These are phyloP conservation scores for Rhabdomys pumilio DNA, from an alignment of 2,797 vertebrate genomes.

Conservation along the genomic window DNA sequence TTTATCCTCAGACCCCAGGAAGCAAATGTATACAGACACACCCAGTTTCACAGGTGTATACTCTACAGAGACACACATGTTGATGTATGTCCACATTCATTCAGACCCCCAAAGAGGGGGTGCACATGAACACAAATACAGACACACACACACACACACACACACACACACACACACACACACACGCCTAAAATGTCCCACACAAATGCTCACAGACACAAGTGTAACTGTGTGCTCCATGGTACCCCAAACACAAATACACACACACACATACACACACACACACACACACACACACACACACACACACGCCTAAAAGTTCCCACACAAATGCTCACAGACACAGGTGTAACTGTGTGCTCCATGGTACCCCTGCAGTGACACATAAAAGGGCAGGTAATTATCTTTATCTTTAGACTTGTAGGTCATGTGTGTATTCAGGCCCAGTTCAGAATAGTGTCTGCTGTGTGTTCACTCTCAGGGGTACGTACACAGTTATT, in stretches of 20 bases:
- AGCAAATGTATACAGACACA: fast-evolving
- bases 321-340: not conserved
- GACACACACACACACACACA: not conserved
- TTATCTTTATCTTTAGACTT: not conserved
- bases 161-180: not conserved
- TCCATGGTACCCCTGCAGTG: not conserved
- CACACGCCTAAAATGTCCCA: not conserved
- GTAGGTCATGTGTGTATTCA: not conserved
- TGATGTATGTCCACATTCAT: not conserved
- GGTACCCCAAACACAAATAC: not conserved
- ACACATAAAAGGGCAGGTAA: not conserved
- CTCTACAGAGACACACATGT: not conserved
- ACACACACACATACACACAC: not conserved
- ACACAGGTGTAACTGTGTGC: not conserved
- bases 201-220: not conserved
- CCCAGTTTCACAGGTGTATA: not conserved
- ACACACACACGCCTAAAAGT: not conserved
- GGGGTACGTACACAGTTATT: not conserved
- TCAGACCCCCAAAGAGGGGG: not conserved
- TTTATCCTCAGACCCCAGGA: not conserved
- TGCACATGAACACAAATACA: not conserved
- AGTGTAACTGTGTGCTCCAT: not conserved
- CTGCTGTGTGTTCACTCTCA: not conserved
- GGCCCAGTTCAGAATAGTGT: not conserved
- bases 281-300: not conserved